phyloP scores from a whole-genome alignment of 2,888 invertebrate species.

The Agonopterix subpropinquella region DNA sequence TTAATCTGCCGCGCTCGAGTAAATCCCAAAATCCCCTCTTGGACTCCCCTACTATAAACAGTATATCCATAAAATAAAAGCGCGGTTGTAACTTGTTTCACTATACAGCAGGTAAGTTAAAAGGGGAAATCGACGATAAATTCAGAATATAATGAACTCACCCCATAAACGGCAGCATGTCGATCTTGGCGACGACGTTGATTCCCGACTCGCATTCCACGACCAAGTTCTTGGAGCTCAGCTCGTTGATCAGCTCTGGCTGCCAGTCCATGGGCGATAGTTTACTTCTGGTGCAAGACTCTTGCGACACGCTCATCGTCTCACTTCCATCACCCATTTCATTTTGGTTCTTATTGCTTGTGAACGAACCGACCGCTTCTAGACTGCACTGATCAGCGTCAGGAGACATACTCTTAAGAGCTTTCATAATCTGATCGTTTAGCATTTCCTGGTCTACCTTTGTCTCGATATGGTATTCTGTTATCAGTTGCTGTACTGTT shows the following conservation, averaged over 20 bases:
- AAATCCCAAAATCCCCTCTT: no score
- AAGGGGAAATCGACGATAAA: neutral
- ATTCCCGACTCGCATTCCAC: slow-evolving; percentile 15
- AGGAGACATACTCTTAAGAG: slow-evolving; percentile 7
- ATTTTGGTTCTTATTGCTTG: slow-evolving; percentile 24
- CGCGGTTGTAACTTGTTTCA: no score
- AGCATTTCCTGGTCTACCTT: slow-evolving; percentile 13
- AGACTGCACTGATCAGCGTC: slow-evolving; percentile 14
- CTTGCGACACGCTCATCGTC: neutral
- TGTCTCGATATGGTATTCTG: slow-evolving; percentile 24
- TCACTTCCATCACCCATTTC: neutral
- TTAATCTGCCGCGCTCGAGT: no score
- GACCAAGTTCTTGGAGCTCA: slow-evolving; percentile 18
- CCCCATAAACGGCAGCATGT: slow-evolving; percentile 60
- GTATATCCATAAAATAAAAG: no score
- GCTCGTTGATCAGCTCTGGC: slow-evolving; percentile 16
- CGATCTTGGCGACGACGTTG: slow-evolving; percentile 48
- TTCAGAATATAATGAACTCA: slow-evolving; percentile 27
- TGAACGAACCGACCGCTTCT: slow-evolving; percentile 28
- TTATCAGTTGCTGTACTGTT: slow-evolving; percentile 36
- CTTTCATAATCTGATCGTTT: slow-evolving; percentile 18
- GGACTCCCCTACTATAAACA: no score
- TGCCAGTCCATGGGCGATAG: slow-evolving; percentile 22
- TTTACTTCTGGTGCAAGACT: neutral
- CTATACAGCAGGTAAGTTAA: no score